Base-by-base conservation (phyloP, 2,797 vertebrate species). In the Hirundo rustica region DNA sequence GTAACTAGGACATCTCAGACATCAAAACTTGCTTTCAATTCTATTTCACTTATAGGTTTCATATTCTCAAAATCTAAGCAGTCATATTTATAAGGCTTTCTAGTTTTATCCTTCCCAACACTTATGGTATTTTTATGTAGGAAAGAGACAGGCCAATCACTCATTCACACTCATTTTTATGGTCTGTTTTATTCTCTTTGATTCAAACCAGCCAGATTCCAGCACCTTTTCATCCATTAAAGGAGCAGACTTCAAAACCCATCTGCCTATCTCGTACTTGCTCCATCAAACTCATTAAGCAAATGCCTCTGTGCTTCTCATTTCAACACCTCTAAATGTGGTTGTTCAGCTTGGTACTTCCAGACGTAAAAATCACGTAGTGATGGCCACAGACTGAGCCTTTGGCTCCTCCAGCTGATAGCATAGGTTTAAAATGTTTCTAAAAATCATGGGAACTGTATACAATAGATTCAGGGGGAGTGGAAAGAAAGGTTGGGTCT, bases 111-210 rank as follows among this genome's bases (percentile, higher is more conserved):
- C n/a, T n/a, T n/a, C n/a, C n/a, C n/a, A n/a, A n/a, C n/a, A n/a
- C 36, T 36, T 9, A 95, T 96, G 88, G 91, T 90, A 18, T 93
- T 97, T 96, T 96, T 95, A 92, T 95, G 86, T 91, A 93, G 50
- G 75, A 58, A 34, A 81, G 44, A 80, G 91, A 91, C 84, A 85
- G 65, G 67, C 53, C 68, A 80, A 55, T 94, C 91, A 85, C 71
- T 95, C 93, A 87, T 76, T 85, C 84, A n/a, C 81, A 50, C 14
- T 94, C 57, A 51, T 71, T 95, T 96, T 96, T 89, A 91, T 3
- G 3, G 72, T 74, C 87, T 89, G 30, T 74, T 96, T 96, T 92
- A 94, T 95, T 71, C 64, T 76, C 76, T 81, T 25, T 65, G 67
- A 47, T 83, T 80, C 71, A 74, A 71, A 94, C 29, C 57, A 92